Evolutionary conservation across 2,113 vertebrate genomes (phyloP).

Genomic region (Brachyhypopomus gauderio): DNA sequence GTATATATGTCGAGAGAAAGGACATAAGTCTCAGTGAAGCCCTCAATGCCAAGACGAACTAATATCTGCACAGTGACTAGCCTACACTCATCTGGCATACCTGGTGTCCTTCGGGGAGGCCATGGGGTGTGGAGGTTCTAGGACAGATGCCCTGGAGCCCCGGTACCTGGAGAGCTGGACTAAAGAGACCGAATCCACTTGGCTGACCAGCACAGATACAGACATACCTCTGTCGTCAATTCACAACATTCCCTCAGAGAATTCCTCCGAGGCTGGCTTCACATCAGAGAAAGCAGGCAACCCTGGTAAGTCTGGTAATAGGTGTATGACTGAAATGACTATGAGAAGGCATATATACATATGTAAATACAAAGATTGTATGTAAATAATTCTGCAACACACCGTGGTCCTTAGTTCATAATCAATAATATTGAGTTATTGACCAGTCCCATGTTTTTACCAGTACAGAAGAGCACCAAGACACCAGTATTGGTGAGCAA

Average conservation of each 20-base stretch:
- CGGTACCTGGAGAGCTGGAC: conserved; percentile 81
- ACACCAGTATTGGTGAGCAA: conserved; percentile 15
- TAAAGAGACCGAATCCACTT: conserved; percentile 80
- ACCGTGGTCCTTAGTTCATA: neutral
- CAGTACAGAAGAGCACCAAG: conserved; percentile 8
- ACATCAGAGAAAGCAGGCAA: conserved; percentile 69
- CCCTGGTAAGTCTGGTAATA: conserved; percentile 59
- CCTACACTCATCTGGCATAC: no score
- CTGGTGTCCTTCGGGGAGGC: conserved; percentile 8
- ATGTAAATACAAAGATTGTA: no score
- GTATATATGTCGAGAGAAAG: neutral
- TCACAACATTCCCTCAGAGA: conserved; percentile 75
- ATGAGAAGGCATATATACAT: no score
- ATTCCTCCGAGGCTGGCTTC: conserved; percentile 67
- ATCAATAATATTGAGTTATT: neutral
- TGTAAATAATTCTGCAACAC: neutral
- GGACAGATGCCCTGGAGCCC: conserved; percentile 79
- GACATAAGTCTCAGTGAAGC: neutral
- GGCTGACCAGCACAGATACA: conserved; percentile 78
- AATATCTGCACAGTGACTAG: neutral
- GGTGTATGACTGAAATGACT: no score
- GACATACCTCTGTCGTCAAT: conserved; percentile 80
- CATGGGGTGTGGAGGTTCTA: conserved; percentile 81
- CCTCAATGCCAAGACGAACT: neutral
- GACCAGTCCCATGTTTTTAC: neutral